Evolutionary conservation across 2,113 vertebrate genomes (phyloP).

Genomic region (Scomber colias): DNA sequence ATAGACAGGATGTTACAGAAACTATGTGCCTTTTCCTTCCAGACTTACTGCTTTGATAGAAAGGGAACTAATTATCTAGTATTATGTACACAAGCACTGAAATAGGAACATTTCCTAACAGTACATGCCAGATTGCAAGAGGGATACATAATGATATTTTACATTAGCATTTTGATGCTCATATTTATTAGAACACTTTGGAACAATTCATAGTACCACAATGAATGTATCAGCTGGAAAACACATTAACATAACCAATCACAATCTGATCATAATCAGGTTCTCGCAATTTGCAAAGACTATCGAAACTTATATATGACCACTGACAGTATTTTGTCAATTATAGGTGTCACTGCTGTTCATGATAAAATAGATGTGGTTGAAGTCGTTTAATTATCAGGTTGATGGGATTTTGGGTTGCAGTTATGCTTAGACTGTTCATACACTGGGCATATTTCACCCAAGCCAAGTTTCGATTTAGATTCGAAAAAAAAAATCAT

Average conservation of each 20-base stretch:
- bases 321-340: neutral
- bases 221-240: neutral
- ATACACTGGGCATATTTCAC: neutral
- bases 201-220: neutral
- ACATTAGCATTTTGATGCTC: conserved; percentile 1
- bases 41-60: conserved; percentile 3
- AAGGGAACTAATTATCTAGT: conserved; percentile 1
- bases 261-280: neutral
- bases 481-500: neutral
- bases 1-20: neutral
- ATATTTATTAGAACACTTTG: neutral
- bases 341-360: neutral
- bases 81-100: neutral
- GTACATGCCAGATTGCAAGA: neutral
- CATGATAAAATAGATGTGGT: neutral
- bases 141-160: neutral
- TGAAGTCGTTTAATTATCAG: neutral
- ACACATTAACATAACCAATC: too few relatives aligned
- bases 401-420: too few relatives aligned
- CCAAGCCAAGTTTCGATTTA: neutral
- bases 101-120: neutral
- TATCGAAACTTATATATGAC: neutral
- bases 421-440: too few relatives aligned
- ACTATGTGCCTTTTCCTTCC: conserved; percentile 13
- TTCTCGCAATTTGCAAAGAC: neutral